These are phyloP conservation scores for Salmo trutta DNA, from an alignment of 2,797 vertebrate species.

Conservation along the genomic window DNA sequence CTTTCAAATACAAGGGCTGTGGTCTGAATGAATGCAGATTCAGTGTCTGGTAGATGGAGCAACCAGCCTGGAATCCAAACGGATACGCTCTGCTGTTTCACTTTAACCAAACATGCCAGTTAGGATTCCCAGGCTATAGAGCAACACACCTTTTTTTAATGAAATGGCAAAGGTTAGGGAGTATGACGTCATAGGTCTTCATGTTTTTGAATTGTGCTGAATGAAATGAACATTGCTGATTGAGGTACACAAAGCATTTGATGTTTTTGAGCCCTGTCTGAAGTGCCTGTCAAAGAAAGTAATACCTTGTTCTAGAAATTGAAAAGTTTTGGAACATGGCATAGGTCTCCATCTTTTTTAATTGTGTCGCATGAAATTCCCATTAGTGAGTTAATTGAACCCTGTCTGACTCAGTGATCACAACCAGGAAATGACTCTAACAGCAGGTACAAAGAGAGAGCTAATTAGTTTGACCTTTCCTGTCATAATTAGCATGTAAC, in stretches of 20 bases:
- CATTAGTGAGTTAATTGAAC: conserved; percentile 61
- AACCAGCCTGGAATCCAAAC: neutral
- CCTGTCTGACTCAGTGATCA: conserved; percentile 56
- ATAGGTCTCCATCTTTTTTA: conserved; percentile 18
- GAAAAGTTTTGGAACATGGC: neutral
- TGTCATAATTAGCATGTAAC: conserved; percentile 74
- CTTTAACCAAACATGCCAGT: conserved; percentile 10
- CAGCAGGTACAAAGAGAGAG: conserved; percentile 70
- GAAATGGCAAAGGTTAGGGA: conserved; percentile 1
- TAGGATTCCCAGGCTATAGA: neutral
- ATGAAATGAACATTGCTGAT: neutral
- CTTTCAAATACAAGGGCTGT: conserved; percentile 36
- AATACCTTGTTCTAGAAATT: neutral
- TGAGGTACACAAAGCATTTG: neutral
- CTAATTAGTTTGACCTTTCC: conserved; percentile 84
- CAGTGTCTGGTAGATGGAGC: neutral
- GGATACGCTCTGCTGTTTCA: neutral
- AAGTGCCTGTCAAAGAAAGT: neutral
- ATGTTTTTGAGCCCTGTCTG: neutral
- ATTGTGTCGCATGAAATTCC: conserved; percentile 19
- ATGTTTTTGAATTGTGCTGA: neutral
- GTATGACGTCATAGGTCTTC: neutral
- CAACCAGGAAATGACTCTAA: conserved; percentile 52
- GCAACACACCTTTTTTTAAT: neutral
- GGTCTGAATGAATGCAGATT: conserved; percentile 18